Percentiles rank a stretch among this genome's conserved stretches.
Conservation (phyloP, 2,797 vertebrate species). For the Oryzias sinensis region DNA sequence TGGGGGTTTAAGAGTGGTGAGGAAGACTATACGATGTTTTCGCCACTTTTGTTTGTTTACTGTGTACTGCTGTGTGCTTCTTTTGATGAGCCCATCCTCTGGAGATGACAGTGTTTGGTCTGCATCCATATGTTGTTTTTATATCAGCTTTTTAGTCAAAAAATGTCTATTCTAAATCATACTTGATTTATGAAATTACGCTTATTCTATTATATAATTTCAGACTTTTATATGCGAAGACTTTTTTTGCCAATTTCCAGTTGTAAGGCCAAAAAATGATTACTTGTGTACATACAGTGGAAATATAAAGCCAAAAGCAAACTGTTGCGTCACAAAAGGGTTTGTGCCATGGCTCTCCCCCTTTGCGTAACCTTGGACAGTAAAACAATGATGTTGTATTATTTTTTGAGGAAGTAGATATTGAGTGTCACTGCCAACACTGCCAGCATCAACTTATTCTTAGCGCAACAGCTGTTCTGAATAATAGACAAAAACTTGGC, state of each 20-base stretch:
- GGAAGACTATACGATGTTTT: conserved; percentile 41
- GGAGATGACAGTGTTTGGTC: neutral
- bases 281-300: too few relatives aligned
- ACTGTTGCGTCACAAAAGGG: conserved; percentile 35
- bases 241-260: too few relatives aligned
- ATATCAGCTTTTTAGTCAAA: neutral
- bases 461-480: conserved; percentile 67
- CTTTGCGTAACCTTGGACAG: conserved; percentile 60
- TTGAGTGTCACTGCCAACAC: conserved; percentile 67
- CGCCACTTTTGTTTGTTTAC: conserved; percentile 28
- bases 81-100: conserved; percentile 66
- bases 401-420: conserved; percentile 69
- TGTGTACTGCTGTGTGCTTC: conserved; percentile 40
- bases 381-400: conserved; percentile 75
- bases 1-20: conserved; percentile 55
- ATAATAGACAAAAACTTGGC: conserved; percentile 38
- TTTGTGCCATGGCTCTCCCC: conserved; percentile 48
- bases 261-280: too few relatives aligned
- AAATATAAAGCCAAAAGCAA: conserved; percentile 14
- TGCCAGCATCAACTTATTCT: conserved; percentile 61
- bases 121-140: neutral
- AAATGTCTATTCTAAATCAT: neutral
- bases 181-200: too few relatives aligned
- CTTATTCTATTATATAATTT: too few relatives aligned
- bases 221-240: too few relatives aligned